Evolutionary conservation across 2,113 vertebrate genomes (phyloP), one percentile per base, ranked within the genome.

Genomic region (Tichodroma muraria): DNA sequence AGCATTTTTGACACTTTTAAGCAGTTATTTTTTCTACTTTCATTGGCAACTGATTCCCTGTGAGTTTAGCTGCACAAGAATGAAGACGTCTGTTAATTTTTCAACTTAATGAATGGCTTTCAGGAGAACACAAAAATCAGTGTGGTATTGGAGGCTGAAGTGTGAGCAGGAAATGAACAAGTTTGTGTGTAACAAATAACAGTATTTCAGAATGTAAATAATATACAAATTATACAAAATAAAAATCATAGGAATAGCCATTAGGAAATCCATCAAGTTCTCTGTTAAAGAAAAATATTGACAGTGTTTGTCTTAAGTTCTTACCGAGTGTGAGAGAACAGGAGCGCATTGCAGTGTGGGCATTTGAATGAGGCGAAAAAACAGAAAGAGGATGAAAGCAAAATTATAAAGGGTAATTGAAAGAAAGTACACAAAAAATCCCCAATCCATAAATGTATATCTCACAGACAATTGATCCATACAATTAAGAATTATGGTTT

Each of bases 1-100:
- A 89, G 56, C 75, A 83, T 91, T 68, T 91, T 91, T 89, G 93
- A 82, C 82, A 85, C 69, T 91, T 95, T 61, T 54, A 95, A 85
- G 90, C 49, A 88, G 79, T 80, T 94, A 44, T 45, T 95, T 93
- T 90, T 79, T 91, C 65, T 93, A 63, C 31, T 91, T 90, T 49
- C 75, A 85, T 85, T 90, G 85, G 76, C 71, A 93, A 52, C 68
- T 66, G 64, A 56, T 83, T 88, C 52, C 24, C 47, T 80, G n/a
- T n/a, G 35, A 95, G 56, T 77, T 91, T 79, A 89, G 37, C 59
- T 93, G 75, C 54, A 45, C 38, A 80, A 82, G 63, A 91, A 83
- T 88, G 59, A 94, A 85, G 45, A 73, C 1, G 27, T 50, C 44
- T 87, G 20, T 59, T 84, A 75, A 33, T 85, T 85, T 93, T 94